phyloP scores from a whole-genome alignment of 2,113 vertebrate genomes.

The Lutjanus erythropterus region DNA sequence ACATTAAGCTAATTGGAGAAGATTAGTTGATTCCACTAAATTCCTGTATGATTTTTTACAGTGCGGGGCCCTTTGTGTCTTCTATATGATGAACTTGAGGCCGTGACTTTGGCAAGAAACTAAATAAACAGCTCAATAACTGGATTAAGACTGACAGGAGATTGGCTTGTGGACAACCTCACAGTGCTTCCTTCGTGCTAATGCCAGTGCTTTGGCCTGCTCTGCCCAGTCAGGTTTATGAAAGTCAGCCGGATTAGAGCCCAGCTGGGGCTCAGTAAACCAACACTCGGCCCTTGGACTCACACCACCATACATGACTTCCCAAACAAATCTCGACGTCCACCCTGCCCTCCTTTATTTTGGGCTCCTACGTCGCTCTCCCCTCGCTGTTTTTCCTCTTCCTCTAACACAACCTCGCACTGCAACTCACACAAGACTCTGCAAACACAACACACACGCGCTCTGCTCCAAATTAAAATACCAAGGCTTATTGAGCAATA shows the following conservation, averaged over 20 bases:
- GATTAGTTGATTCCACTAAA: too few relatives aligned
- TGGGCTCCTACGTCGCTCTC: conserved; percentile 23
- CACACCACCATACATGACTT: conserved; percentile 70
- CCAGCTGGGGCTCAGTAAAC: conserved; percentile 77
- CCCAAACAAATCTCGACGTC: conserved; percentile 66
- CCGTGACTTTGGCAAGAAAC: conserved; percentile 53
- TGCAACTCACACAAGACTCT: conserved; percentile 32
- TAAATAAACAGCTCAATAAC: conserved; percentile 66
- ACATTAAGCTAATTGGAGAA: too few relatives aligned
- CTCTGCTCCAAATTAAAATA: conserved; percentile 82
- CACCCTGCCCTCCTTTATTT: conserved; percentile 58
- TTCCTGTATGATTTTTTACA: too few relatives aligned
- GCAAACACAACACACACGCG: conserved; percentile 53
- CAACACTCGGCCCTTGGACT: conserved; percentile 61
- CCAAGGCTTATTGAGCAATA: conserved; percentile 80
- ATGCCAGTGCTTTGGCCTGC: conserved; percentile 49
- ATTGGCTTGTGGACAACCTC: conserved; percentile 64
- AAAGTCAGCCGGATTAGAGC: conserved; percentile 75
- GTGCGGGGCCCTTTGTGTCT: neutral
- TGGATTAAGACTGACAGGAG: conserved; percentile 67
- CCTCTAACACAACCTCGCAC: conserved; percentile 53
- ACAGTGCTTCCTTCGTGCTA: conserved; percentile 53
- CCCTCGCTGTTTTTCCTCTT: conserved; percentile 34
- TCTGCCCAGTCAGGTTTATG: conserved; percentile 74
- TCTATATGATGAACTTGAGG: conserved; percentile 35